Evolutionary conservation across 2,888 invertebrate genomes (phyloP).

Genomic region (Heliothis peltigera): DNA sequence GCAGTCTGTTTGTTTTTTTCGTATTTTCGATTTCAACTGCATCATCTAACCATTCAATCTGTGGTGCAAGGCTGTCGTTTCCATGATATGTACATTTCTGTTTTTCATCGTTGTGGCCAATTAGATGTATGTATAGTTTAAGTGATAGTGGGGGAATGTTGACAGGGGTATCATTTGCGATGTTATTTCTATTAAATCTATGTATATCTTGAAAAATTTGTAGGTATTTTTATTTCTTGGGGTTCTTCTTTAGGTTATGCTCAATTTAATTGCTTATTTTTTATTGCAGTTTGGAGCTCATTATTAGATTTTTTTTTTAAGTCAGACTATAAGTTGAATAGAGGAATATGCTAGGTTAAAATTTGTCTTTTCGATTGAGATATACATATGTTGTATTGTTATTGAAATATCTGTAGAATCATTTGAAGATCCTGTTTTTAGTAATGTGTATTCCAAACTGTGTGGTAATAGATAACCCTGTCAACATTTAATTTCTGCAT

Average conservation of each 20-base stretch:
- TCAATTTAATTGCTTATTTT: slow-evolving; percentile 9
- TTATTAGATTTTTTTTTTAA: background rate
- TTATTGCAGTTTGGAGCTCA: background rate
- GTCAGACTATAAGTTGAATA: background rate
- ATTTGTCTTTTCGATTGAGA: too few species aligned
- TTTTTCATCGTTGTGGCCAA: slow-evolving; percentile 64
- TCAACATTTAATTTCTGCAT: slow-evolving; percentile 35
- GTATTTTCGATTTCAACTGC: slow-evolving; percentile 7
- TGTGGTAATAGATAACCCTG: slow-evolving; percentile 14
- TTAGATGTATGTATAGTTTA: slow-evolving; percentile 59
- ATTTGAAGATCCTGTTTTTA: too few species aligned
- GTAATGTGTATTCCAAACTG: too few species aligned
- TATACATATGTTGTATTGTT: too few species aligned
- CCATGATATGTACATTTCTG: slow-evolving; percentile 42
- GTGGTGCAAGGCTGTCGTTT: slow-evolving; percentile 16
- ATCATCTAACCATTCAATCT: slow-evolving; percentile 20
- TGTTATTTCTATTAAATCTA: background rate
- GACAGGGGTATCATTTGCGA: slow-evolving; percentile 19
- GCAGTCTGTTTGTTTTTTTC: background rate
- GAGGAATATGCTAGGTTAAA: too few species aligned
- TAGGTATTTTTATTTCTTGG: background rate
- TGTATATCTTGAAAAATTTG: too few species aligned
- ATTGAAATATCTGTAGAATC: too few species aligned
- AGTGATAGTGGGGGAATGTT: slow-evolving; percentile 36
- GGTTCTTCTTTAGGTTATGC: background rate